Evolutionary conservation across 2,888 invertebrate species (phyloP).

Genomic region (Plutella xylostella): DNA sequence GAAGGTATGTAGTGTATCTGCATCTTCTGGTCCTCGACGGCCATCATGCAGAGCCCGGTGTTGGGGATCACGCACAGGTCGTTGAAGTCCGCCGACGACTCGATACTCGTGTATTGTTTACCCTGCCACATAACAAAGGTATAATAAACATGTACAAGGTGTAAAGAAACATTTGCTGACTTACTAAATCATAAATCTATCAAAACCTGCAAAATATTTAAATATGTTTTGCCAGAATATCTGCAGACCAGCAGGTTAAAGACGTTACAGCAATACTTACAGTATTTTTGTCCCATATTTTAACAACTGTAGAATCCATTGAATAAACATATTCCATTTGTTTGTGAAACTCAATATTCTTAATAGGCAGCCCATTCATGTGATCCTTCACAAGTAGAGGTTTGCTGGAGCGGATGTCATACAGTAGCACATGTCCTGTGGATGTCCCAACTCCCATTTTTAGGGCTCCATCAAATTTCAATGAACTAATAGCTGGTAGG

Average conservation of each 20-base stretch:
- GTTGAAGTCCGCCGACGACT: slow-evolving; percentile 88
- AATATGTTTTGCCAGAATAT: no score
- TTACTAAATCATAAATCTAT: no score
- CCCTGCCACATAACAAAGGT: slow-evolving; percentile 71
- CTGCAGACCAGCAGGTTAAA: no score
- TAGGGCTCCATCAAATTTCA: slow-evolving; percentile 81
- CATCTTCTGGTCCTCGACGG: slow-evolving; percentile 95
- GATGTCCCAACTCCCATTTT: slow-evolving; percentile 92
- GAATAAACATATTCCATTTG: slow-evolving; percentile 86
- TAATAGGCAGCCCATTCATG: slow-evolving; percentile 92
- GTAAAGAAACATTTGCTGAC: neutral
- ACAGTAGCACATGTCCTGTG: slow-evolving; percentile 93
- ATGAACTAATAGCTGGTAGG: slow-evolving; percentile 81
- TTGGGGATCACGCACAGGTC: slow-evolving; percentile 92
- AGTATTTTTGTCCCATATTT: slow-evolving; percentile 90
- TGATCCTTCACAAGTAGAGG: slow-evolving; percentile 95
- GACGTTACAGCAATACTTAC: slow-evolving; percentile 54
- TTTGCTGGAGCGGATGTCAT: slow-evolving; percentile 92
- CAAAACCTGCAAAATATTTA: slow-evolving; percentile 6
- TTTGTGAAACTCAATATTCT: slow-evolving; percentile 86
- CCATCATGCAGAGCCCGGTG: slow-evolving; percentile 92
- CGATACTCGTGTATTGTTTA: slow-evolving; percentile 93
- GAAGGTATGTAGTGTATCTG: slow-evolving; percentile 94
- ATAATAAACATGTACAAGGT: neutral
- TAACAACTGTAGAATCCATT: slow-evolving; percentile 88